Percentiles rank a stretch among this genome's conserved stretches.
phyloP scores from a whole-genome alignment of 2,888 invertebrate species.

The Pristionchus exspectatus region DNA sequence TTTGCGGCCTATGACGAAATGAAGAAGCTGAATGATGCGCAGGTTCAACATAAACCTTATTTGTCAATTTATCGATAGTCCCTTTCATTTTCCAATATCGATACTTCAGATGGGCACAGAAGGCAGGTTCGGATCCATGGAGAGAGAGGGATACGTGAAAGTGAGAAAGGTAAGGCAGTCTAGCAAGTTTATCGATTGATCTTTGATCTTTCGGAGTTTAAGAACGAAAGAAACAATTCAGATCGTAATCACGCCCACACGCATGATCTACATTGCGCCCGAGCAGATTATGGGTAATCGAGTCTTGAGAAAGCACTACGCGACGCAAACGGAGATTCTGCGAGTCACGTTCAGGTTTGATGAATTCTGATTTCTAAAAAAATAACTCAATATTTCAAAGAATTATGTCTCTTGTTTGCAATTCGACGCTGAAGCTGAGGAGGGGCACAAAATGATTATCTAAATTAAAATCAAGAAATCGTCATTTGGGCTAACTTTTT shows the following conservation, averaged over 20 bases:
- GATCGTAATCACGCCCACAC: conserved; percentile 73
- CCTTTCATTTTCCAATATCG: not conserved
- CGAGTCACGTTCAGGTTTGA: conserved; percentile 10
- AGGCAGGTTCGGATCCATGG: conserved; percentile 50
- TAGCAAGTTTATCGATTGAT: not conserved
- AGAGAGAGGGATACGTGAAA: conserved; percentile 63
- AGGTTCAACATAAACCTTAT: not conserved
- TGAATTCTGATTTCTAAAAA: not conserved
- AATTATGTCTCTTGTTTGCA: no score
- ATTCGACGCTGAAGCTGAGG: no score
- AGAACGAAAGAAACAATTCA: not conserved
- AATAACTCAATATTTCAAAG: not conserved
- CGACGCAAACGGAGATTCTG: conserved; percentile 66
- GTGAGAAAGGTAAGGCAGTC: conserved; percentile 61
- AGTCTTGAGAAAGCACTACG: conserved; percentile 71
- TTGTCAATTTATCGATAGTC: not conserved
- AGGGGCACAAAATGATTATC: no score
- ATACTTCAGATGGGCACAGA: not conserved
- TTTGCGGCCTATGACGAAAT: not conserved
- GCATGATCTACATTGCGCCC: conserved; percentile 73
- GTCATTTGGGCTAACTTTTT: no score
- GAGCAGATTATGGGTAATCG: conserved; percentile 78
- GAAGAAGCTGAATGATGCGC: not conserved
- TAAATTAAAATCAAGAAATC: no score
- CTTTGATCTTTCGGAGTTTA: not conserved